phyloP scores from a whole-genome alignment of 2,113 vertebrate species.

The Thunnus thynnus region DNA sequence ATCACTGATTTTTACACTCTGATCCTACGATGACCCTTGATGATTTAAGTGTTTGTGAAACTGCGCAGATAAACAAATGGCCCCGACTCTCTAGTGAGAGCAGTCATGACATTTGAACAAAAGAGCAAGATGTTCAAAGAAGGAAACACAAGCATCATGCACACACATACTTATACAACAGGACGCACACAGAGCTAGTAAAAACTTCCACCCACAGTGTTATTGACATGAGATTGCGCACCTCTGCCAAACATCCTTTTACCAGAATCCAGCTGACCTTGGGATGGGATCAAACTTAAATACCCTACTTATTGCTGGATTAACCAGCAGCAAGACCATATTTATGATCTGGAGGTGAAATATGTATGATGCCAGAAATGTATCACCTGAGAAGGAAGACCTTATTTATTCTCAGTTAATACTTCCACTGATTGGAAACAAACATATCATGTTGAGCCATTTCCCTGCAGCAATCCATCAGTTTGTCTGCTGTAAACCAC shows the following conservation, averaged over 20 bases:
- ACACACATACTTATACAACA: slow-evolving; percentile 39
- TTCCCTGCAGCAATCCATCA: slow-evolving; percentile 67
- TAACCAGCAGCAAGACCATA: slow-evolving; percentile 54
- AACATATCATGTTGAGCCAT: slow-evolving; percentile 68
- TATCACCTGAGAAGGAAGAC: slow-evolving; percentile 74
- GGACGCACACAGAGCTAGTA: slow-evolving; percentile 59
- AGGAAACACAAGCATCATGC: slow-evolving; percentile 11
- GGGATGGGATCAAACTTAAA: slow-evolving; percentile 56
- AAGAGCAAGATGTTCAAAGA: slow-evolving; percentile 20
- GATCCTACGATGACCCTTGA: slow-evolving; percentile 12
- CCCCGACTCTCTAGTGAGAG: slow-evolving; percentile 8
- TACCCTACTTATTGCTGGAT: slow-evolving; percentile 50
- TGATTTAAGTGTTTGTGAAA: slow-evolving; percentile 49
- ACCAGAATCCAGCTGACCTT: slow-evolving; percentile 70
- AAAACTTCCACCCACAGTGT: slow-evolving; percentile 69
- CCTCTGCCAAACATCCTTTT: slow-evolving; percentile 76
- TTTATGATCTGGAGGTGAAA: slow-evolving; percentile 19
- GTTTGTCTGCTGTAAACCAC: slow-evolving; percentile 69
- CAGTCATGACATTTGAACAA: slow-evolving; percentile 37
- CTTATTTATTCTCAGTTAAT: slow-evolving; percentile 70
- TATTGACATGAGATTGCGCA: slow-evolving; percentile 60
- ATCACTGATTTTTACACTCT: slow-evolving; percentile 10
- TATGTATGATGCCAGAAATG: slow-evolving; percentile 27
- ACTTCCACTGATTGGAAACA: slow-evolving; percentile 73
- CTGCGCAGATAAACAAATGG: slow-evolving; percentile 45